Base-by-base conservation (phyloP, 2,888 invertebrate species). In the Peribatodes rhomboidaria region DNA sequence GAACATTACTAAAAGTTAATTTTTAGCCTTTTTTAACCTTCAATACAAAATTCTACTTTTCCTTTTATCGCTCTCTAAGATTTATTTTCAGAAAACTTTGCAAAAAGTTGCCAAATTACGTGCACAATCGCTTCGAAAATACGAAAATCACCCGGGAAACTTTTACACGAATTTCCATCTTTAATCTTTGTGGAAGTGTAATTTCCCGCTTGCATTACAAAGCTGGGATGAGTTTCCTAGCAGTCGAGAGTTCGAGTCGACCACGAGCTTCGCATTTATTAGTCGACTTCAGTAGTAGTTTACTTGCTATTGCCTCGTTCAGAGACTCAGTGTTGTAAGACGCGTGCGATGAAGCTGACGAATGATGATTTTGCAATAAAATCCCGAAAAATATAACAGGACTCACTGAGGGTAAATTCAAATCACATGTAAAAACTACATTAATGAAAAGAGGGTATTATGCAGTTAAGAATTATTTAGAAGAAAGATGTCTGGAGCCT, bases 221-320 rank as follows among this genome's bases (percentile, higher is more conserved):
- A 7, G 22, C 13, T 44, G 6, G 6, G 31, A 33, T 31, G 54
- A 54, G 54, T 41, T 44, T 14, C 46, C 42, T 1, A 13, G 42
- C 54, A 42, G 16, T 42, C 16, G 16, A 56, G 18, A 56, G 42
- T 46, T 22, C 14, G 42, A 44, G 20, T 33, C 46, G 22, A 44
- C 31, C 53, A 16, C 27, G 27, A 53, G 22, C 39, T n/a, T 16
- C 22, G 53, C 18, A 53, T 53, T 53, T 27, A 41, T 37, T 13
- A 52, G 16, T 37, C 35, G 18, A n/a, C 31, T 27, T 27, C 6
- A 27, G 27, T 27, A 27, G 2, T 27, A 27, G 27, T 27, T 2
- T 27, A 27, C 27, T 27, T 27, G 6, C 27, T 27, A n/a, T n/a
- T n/a, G n/a, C n/a, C n/a, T n/a, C n/a, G n/a, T n/a, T n/a, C n/a